phyloP scores from a whole-genome alignment of 2,888 invertebrate genomes.

The Aelia acuminata region DNA sequence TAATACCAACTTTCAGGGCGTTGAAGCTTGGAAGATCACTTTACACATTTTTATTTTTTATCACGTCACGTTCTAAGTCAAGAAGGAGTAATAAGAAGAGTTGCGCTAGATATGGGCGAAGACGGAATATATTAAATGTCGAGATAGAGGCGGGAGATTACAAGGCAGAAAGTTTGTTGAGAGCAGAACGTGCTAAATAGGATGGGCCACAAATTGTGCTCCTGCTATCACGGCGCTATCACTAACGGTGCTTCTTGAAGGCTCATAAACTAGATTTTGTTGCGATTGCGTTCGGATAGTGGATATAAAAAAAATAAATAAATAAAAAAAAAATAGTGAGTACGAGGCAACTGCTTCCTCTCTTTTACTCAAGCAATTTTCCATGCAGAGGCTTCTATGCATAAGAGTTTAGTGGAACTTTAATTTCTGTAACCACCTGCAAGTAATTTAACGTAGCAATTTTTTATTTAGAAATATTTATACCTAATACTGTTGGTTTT shows the following conservation, averaged over 20 bases:
- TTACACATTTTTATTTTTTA: background rate
- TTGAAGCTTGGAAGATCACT: background rate
- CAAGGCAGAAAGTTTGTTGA: slow-evolving; percentile 27
- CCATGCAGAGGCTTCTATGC: background rate
- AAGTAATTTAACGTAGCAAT: background rate
- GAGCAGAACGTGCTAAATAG: slow-evolving; percentile 30
- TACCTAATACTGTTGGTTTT: no score
- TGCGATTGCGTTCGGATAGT: slow-evolving; percentile 5
- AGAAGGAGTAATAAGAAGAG: slow-evolving; percentile 5
- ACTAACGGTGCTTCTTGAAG: slow-evolving; percentile 26
- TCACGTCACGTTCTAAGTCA: background rate
- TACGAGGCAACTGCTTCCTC: background rate
- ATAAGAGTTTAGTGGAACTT: no score
- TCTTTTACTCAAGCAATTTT: background rate
- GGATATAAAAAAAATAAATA: no score
- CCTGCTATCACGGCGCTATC: slow-evolving; percentile 16
- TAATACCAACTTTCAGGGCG: background rate
- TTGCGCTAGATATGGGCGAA: slow-evolving; percentile 4
- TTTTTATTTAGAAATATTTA: background rate
- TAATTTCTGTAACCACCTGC: no score
- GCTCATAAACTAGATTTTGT: slow-evolving; percentile 45
- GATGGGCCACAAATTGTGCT: slow-evolving; percentile 37
- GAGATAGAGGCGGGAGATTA: slow-evolving; percentile 30
- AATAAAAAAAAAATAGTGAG: background rate
- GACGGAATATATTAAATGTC: slow-evolving; percentile 47